Conservation (phyloP, 2,113 vertebrate genomes). For the Caranx ignobilis region DNA sequence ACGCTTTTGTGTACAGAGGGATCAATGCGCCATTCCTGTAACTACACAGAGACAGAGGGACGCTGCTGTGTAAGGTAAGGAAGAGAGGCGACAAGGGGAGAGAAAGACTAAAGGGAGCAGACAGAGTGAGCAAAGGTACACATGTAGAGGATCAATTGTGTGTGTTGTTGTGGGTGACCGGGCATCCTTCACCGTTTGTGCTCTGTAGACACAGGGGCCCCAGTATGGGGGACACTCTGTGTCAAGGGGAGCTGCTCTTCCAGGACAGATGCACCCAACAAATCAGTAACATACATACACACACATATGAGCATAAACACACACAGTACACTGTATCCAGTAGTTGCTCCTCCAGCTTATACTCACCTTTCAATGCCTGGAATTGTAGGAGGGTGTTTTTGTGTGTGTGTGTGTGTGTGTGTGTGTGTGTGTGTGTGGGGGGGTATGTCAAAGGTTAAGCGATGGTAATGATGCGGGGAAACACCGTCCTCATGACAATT, state of each 20-base stretch:
- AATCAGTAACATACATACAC: conserved; percentile 26
- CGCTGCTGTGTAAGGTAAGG: background rate
- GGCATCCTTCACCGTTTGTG: conserved; percentile 41
- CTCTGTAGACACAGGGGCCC: conserved; percentile 6
- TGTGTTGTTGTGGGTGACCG: conserved; percentile 22
- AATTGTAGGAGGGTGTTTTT: conserved; percentile 1
- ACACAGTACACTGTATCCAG: background rate
- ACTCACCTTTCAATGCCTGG: conserved; percentile 38
- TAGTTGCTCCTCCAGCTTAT: background rate
- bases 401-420: background rate
- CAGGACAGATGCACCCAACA: background rate
- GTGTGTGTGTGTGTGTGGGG: background rate
- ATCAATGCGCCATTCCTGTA: conserved; percentile 41
- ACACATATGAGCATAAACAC: background rate
- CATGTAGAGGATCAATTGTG: background rate
- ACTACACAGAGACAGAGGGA: conserved; percentile 13
- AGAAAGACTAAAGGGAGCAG: conserved; percentile 8
- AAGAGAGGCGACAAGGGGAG: background rate
- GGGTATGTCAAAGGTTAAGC: conserved; percentile 39
- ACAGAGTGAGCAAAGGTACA: conserved; percentile 2
- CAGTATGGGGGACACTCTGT: conserved; percentile 32
- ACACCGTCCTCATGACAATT: background rate
- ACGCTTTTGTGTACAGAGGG: conserved; percentile 55
- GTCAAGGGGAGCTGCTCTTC: conserved; percentile 29
- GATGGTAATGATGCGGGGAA: conserved; percentile 29